Evolutionary conservation across 2,888 invertebrate genomes (phyloP).

Genomic region (Congeria kusceri): DNA sequence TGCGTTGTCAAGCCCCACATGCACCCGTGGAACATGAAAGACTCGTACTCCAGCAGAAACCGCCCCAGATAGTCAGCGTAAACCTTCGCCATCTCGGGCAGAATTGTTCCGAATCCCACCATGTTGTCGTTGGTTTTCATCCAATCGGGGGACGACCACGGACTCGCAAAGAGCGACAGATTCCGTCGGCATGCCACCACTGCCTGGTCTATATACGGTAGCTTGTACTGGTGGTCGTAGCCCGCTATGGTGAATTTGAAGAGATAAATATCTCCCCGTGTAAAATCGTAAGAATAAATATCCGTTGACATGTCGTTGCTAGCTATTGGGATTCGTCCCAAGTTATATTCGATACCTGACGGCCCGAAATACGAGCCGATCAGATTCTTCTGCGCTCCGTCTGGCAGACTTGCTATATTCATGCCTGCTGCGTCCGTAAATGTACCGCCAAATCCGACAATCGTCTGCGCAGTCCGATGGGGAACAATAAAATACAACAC

Average conservation of each 20-base stretch:
- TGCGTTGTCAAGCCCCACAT: slow-evolving; percentile 94
- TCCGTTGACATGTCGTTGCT: slow-evolving; percentile 94
- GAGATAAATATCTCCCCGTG: slow-evolving; percentile 87
- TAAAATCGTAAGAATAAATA: slow-evolving; percentile 92
- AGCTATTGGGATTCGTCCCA: slow-evolving; percentile 90
- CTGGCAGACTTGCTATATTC: slow-evolving; percentile 89
- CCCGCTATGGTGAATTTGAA: slow-evolving; percentile 47
- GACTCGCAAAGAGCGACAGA: slow-evolving; percentile 45
- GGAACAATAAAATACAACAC: slow-evolving; percentile 7
- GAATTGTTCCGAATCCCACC: slow-evolving; percentile 80
- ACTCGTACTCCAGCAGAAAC: slow-evolving; percentile 92
- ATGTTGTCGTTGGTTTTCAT: slow-evolving; percentile 53
- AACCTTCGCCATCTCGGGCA: slow-evolving; percentile 74
- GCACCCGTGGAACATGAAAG: slow-evolving; percentile 86
- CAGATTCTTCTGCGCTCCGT: slow-evolving; percentile 86
- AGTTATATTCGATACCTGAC: slow-evolving; percentile 91
- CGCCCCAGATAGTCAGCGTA: slow-evolving; percentile 48
- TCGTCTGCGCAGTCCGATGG: slow-evolving; percentile 87
- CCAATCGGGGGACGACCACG: slow-evolving; percentile 52
- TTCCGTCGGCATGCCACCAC: slow-evolving; percentile 43
- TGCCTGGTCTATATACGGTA: slow-evolving; percentile 48
- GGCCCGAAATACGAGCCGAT: slow-evolving; percentile 86
- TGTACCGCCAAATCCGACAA: slow-evolving; percentile 94
- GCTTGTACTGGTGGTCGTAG: slow-evolving; percentile 43
- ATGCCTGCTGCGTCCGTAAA: slow-evolving; percentile 91